Percentiles rank a stretch among this genome's conserved stretches.
Conservation (phyloP, 1,140 invertebrate species). For the Platorchestia sp. region DNA sequence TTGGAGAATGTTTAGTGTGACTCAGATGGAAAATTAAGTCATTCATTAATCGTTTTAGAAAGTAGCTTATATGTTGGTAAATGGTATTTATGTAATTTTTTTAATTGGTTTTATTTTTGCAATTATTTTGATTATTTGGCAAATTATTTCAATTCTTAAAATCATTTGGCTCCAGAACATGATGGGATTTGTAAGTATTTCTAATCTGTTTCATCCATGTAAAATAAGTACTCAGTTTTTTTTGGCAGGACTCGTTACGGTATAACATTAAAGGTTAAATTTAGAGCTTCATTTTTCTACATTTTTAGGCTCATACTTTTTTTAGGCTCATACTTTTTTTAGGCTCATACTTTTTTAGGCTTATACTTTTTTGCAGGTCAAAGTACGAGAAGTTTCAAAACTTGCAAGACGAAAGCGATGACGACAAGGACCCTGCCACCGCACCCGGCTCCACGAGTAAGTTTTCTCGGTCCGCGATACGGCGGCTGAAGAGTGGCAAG, state of each 20-base stretch:
- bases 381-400: conserved; percentile 82
- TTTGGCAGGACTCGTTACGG: background rate
- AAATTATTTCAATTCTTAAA: too few relatives aligned
- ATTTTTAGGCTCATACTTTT: conserved; percentile 1
- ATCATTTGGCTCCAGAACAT: too few relatives aligned
- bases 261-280: background rate
- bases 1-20: too few relatives aligned
- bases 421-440: conserved; percentile 61
- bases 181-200: too few relatives aligned
- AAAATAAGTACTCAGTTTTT: background rate
- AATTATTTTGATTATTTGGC: too few relatives aligned
- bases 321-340: background rate
- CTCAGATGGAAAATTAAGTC: too few relatives aligned
- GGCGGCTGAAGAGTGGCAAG: conserved; percentile 71
- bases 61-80: too few relatives aligned
- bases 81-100: too few relatives aligned
- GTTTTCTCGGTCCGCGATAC: conserved; percentile 21
- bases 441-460: conserved; percentile 70
- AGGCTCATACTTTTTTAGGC: background rate
- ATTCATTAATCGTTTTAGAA: too few relatives aligned
- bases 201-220: background rate
- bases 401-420: conserved; percentile 68
- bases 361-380: conserved; percentile 72
- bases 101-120: too few relatives aligned
- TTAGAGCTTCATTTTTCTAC: background rate